These are phyloP conservation scores for Nomada flava DNA, from an alignment of 2,888 invertebrate species.

Conservation along the genomic window DNA sequence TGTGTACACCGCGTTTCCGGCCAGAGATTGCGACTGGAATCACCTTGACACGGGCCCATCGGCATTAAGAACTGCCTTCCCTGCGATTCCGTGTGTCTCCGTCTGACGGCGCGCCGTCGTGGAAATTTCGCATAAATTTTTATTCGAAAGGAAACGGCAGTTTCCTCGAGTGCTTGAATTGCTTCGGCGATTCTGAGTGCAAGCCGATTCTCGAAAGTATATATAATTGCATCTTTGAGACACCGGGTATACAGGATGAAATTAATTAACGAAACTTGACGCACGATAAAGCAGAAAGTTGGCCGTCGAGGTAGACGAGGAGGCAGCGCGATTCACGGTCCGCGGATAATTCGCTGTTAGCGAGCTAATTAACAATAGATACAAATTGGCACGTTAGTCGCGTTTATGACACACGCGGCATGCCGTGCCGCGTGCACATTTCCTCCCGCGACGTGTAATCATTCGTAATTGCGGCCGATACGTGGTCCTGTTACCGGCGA, in stretches of 20 bases:
- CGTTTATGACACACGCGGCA: slow-evolving; percentile 42
- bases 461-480: slow-evolving; percentile 54
- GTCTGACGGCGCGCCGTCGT: neutral
- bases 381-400: slow-evolving; percentile 60
- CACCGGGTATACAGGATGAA: neutral
- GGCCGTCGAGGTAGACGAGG: neutral
- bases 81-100: slow-evolving; percentile 25
- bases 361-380: slow-evolving; percentile 61
- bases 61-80: slow-evolving; percentile 33
- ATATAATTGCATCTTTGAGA: neutral
- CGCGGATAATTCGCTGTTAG: slow-evolving; percentile 60
- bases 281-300: slow-evolving; percentile 5
- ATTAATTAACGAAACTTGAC: slow-evolving; percentile 15
- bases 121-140: neutral
- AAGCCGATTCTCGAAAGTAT: too few relatives aligned
- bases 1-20: slow-evolving; percentile 73
- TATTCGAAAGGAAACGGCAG: neutral
- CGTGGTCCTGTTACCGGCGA: slow-evolving; percentile 37
- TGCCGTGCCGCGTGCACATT: slow-evolving; percentile 48
- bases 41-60: slow-evolving; percentile 63
- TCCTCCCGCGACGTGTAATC: slow-evolving; percentile 59
- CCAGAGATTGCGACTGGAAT: slow-evolving; percentile 62
- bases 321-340: slow-evolving; percentile 28
- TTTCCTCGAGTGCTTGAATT: neutral
- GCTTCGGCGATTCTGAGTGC: neutral